Conservation (phyloP, 2,888 invertebrate species). For the Adelphocoris suturalis region DNA sequence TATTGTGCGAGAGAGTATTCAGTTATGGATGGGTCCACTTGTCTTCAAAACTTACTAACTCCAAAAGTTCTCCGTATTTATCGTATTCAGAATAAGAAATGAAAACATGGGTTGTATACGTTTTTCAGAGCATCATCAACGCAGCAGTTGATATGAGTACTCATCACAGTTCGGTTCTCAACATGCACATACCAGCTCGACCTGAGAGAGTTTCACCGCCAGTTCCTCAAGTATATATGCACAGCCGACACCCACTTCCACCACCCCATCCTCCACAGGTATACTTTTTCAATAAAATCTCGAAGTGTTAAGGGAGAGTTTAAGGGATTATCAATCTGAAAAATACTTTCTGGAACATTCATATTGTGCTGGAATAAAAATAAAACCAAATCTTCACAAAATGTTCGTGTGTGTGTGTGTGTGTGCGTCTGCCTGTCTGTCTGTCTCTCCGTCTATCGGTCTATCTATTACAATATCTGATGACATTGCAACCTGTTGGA, state of each 20-base stretch:
- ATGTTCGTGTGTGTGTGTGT: too few species aligned
- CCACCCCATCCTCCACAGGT: conserved; percentile 66
- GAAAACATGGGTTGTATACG: not conserved
- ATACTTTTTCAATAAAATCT: not conserved
- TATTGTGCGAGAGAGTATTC: not conserved
- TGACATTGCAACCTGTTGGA: too few species aligned
- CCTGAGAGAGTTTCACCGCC: conserved; percentile 80
- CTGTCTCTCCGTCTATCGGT: too few species aligned
- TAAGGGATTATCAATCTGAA: too few species aligned
- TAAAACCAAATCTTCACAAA: too few species aligned
- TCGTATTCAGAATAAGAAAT: not conserved
- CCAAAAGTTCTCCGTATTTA: not conserved
- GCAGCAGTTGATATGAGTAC: conserved; percentile 93
- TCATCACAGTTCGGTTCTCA: conserved; percentile 80
- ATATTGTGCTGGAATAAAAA: too few species aligned
- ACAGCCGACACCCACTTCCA: conserved; percentile 66
- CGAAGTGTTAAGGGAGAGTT: too few species aligned
- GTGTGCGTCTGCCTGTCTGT: too few species aligned
- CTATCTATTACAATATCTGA: too few species aligned
- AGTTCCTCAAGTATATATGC: conserved; percentile 69
- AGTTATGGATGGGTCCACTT: not conserved
- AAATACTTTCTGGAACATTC: too few species aligned
- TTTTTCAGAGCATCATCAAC: conserved; percentile 85
- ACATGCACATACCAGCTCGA: conserved; percentile 80
- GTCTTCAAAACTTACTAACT: conserved; percentile 32